Percentiles rank a stretch among this genome's conserved stretches.
phyloP scores from a whole-genome alignment of 30 jellyfish, hydroid and myxozoan genomes.

The Pelagia noctiluca region DNA sequence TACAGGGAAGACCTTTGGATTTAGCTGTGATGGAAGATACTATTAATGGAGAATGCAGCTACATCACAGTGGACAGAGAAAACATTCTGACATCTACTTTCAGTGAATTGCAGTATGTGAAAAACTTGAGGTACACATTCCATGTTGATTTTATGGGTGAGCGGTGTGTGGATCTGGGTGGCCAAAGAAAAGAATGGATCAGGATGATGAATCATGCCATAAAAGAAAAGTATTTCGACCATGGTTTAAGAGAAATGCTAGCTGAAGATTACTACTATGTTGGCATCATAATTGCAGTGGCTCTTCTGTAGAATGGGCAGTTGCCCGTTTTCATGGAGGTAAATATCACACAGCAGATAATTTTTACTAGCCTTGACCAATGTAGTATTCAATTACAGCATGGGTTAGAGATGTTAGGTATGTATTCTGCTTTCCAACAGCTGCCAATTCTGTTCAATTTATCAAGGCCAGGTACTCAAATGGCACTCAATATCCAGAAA shows the following conservation, averaged over 20 bases:
- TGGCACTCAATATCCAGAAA: background rate
- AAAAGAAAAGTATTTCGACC: slow-evolving; percentile 2
- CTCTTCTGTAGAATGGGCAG: slow-evolving; percentile 9
- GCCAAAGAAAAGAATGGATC: slow-evolving; percentile 2
- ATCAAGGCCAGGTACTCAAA: slow-evolving; percentile 19
- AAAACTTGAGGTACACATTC: slow-evolving; percentile 1
- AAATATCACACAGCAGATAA: slow-evolving; percentile 17
- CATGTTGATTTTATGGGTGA: slow-evolving; percentile 3
- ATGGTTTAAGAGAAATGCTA: slow-evolving; percentile 2
- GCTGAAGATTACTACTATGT: slow-evolving; percentile 1
- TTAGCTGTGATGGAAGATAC: slow-evolving; percentile 1
- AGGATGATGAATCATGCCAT: slow-evolving; percentile 5
- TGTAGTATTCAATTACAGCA: slow-evolving; percentile 17
- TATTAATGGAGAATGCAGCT: slow-evolving; percentile 1
- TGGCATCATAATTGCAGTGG: slow-evolving; percentile 4
- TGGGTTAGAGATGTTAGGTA: slow-evolving; percentile 32
- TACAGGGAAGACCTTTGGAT: slow-evolving; percentile 3
- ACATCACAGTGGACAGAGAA: slow-evolving; percentile 20
- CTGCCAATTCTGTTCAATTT: slow-evolving; percentile 13
- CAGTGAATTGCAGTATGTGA: slow-evolving; percentile 23
- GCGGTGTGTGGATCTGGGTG: slow-evolving; percentile 8
- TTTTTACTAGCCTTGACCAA: slow-evolving; percentile 28
- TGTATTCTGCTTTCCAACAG: slow-evolving; percentile 31
- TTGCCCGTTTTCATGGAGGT: slow-evolving; percentile 32
- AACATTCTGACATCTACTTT: slow-evolving; percentile 20